A percentile compares a stretch with the other conserved stretches of the same genome.
Evolutionary conservation across 2,113 vertebrate genomes (phyloP).

Genomic region (Gymnocephalus cernua): DNA sequence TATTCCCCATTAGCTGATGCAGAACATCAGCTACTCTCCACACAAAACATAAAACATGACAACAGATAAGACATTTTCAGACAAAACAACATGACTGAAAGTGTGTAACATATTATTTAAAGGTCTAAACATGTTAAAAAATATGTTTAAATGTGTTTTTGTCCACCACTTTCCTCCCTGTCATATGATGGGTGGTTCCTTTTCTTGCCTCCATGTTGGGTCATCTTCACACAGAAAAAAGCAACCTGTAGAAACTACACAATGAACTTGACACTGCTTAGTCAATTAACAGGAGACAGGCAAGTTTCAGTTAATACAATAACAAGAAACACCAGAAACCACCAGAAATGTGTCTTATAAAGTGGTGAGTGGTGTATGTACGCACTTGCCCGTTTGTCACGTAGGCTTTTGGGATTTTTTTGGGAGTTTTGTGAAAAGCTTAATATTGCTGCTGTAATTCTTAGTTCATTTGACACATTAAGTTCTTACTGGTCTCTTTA

Average conservation of each 20-base stretch:
- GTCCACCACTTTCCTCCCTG: not conserved
- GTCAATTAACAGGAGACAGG: conserved; percentile 22
- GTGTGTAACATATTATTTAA: not conserved
- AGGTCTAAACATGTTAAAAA: not conserved
- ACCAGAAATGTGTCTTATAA: not conserved
- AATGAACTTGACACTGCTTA: not conserved
- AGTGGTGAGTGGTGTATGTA: not conserved
- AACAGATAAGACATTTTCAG: too few species aligned
- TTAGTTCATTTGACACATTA: conserved; percentile 1
- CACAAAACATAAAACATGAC: too few species aligned
- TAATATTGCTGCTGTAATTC: conserved; percentile 8
- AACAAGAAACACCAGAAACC: too few species aligned
- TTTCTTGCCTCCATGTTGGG: not conserved
- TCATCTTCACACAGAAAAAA: not conserved
- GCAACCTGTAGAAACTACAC: not conserved
- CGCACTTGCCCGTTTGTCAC: not conserved
- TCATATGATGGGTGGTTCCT: not conserved
- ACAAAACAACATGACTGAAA: too few species aligned
- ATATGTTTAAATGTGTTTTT: too few species aligned
- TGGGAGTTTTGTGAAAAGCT: conserved; percentile 18
- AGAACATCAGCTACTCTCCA: too few species aligned
- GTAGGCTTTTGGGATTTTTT: not conserved
- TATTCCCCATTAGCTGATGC: too few species aligned
- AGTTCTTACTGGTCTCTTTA: not conserved
- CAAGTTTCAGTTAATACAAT: conserved; percentile 13